A percentile compares a stretch with the other conserved stretches of the same genome.
These are phyloP conservation scores for Alexandromys oeconomus DNA, from an alignment of 2,797 vertebrate species.

Conservation along the genomic window DNA sequence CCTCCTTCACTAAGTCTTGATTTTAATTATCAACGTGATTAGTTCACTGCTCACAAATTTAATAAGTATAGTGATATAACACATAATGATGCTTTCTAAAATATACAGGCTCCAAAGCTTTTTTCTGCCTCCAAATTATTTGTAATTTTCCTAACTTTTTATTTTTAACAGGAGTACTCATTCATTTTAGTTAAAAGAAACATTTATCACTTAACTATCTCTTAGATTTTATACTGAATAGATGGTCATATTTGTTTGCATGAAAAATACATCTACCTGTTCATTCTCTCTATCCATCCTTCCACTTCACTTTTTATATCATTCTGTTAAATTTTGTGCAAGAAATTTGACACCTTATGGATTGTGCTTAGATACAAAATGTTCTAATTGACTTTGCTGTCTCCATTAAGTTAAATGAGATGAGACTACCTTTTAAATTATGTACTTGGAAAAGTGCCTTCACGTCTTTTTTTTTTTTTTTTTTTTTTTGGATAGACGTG, in stretches of 20 bases:
- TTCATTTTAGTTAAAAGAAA: neutral
- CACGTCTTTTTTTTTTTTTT: too few species aligned
- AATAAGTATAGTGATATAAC: neutral
- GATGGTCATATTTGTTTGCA: neutral
- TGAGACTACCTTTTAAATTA: neutral
- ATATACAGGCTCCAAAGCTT: neutral
- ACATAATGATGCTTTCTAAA: neutral
- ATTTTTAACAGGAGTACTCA: neutral
- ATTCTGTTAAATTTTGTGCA: neutral
- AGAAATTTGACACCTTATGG: neutral
- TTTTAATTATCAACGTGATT: neutral
- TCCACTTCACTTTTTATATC: neutral
- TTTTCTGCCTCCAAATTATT: neutral
- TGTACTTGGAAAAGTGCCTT: neutral
- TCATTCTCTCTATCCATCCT: neutral
- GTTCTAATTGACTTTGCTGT: neutral
- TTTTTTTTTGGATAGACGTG: too few species aligned
- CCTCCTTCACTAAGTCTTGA: neutral
- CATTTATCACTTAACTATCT: neutral
- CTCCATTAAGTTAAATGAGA: neutral
- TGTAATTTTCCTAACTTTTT: neutral
- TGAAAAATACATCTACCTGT: neutral
- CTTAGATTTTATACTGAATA: neutral
- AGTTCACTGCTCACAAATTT: neutral
- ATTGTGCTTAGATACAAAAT: neutral